These are phyloP conservation scores for Carabus problematicus DNA, from an alignment of 2,888 invertebrate species.

Conservation along the genomic window DNA sequence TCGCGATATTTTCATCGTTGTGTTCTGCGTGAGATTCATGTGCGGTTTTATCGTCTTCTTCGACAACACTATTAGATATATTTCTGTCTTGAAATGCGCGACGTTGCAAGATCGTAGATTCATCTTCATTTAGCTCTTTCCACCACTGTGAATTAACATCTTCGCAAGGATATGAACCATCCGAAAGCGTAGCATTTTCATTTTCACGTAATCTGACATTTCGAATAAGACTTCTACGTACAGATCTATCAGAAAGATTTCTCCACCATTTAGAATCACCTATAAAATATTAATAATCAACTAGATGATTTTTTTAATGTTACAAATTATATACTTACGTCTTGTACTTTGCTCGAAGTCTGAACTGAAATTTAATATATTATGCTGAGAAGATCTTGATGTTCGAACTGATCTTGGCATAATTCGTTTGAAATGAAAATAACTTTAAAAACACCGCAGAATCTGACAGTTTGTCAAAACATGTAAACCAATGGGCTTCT, in stretches of 20 bases:
- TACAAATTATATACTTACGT: conserved; percentile 15
- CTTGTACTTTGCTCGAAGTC: conserved; percentile 2
- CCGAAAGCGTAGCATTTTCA: neutral
- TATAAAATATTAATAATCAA: conserved; percentile 1
- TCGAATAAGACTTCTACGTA: neutral
- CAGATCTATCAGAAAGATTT: conserved; percentile 14
- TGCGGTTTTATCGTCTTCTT: neutral
- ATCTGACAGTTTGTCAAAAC: too few species aligned
- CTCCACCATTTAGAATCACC: conserved; percentile 34
- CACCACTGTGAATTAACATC: conserved; percentile 20
- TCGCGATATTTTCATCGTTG: neutral
- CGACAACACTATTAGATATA: neutral
- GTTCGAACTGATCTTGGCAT: conserved; percentile 10
- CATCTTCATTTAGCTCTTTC: conserved; percentile 17
- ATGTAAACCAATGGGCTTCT: too few species aligned
- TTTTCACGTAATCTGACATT: neutral
- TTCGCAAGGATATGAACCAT: neutral
- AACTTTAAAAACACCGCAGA: neutral
- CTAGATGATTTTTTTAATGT: neutral
- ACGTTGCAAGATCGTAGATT: too few species aligned
- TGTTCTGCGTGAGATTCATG: conserved; percentile 4
- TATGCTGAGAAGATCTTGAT: conserved; percentile 11
- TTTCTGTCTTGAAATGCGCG: neutral
- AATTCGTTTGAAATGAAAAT: neutral
- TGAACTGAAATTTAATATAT: conserved; percentile 11